Evolutionary conservation across 1,140 invertebrate genomes (phyloP).

Genomic region (Anoplophora glabripennis): DNA sequence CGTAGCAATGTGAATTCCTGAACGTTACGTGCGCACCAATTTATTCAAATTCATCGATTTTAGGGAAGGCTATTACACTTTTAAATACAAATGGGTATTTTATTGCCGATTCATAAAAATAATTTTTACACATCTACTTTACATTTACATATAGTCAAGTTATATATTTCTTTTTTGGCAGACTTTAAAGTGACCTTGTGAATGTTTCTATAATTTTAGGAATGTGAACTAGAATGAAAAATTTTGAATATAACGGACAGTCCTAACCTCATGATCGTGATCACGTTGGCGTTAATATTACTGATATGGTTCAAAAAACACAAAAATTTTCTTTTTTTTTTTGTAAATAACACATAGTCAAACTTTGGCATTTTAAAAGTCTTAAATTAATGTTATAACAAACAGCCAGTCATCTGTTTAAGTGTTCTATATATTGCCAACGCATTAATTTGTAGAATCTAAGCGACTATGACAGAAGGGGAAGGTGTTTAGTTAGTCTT

Average conservation of each 20-base stretch:
- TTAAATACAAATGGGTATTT: constrained; percentile 24
- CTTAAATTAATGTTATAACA: constrained; percentile 24
- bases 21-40: too few species aligned
- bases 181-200: constrained; percentile 39
- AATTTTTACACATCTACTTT: constrained; percentile 20
- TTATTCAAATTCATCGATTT: constrained; percentile 3
- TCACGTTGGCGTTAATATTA: constrained; percentile 28
- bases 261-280: constrained; percentile 23
- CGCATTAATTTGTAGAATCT: neutral
- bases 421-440: constrained; percentile 29
- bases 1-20: neutral
- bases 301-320: constrained; percentile 36
- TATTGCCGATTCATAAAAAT: constrained; percentile 35
- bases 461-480: too few species aligned
- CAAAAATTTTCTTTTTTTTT: constrained; percentile 10
- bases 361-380: constrained; percentile 38
- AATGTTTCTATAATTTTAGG: constrained; percentile 30
- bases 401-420: constrained; percentile 26
- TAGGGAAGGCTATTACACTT: constrained; percentile 26
- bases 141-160: constrained; percentile 26
- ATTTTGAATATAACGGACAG: constrained; percentile 10
- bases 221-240: constrained; percentile 3
- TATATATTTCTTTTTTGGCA: constrained; percentile 29
- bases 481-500: neutral
- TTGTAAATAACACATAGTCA: constrained; percentile 21